These are phyloP conservation scores for Hypsopygia costalis DNA, from an alignment of 2,888 invertebrate genomes.

Conservation along the genomic window DNA sequence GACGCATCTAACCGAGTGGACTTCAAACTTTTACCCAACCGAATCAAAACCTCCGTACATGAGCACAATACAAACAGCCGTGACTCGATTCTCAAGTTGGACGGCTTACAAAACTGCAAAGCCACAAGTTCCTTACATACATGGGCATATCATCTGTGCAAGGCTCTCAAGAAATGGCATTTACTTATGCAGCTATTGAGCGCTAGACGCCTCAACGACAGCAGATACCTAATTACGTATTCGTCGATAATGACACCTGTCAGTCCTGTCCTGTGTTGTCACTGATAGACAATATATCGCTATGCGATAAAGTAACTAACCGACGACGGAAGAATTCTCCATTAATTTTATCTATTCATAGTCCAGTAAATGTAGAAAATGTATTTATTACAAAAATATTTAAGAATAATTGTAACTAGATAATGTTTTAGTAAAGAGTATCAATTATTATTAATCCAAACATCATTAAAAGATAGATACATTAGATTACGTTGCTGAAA, in stretches of 20 bases:
- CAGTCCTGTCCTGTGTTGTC: too few relatives aligned
- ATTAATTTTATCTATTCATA: too few relatives aligned
- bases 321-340: slow-evolving; percentile 3
- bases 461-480: too few relatives aligned
- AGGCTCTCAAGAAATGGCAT: slow-evolving; percentile 64
- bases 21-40: slow-evolving; percentile 73
- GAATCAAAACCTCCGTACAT: slow-evolving; percentile 43
- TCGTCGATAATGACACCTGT: slow-evolving; percentile 30
- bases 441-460: too few relatives aligned
- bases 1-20: slow-evolving; percentile 61
- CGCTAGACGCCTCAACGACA: slow-evolving; percentile 33
- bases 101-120: slow-evolving; percentile 60
- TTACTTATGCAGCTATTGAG: slow-evolving; percentile 55
- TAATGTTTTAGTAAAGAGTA: too few relatives aligned
- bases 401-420: too few relatives aligned
- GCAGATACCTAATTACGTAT: too few relatives aligned
- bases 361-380: too few relatives aligned
- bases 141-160: slow-evolving; percentile 63
- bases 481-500: too few relatives aligned
- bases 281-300: slow-evolving; percentile 22
- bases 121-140: slow-evolving; percentile 53
- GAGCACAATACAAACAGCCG: slow-evolving; percentile 24
- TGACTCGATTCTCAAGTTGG: slow-evolving; percentile 43
- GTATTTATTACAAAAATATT: too few relatives aligned
- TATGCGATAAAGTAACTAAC: slow-evolving; percentile 28